Percentiles rank a stretch among this genome's conserved stretches.
phyloP scores from a whole-genome alignment of 2,888 invertebrate species.

The Pterobdella sp. region DNA sequence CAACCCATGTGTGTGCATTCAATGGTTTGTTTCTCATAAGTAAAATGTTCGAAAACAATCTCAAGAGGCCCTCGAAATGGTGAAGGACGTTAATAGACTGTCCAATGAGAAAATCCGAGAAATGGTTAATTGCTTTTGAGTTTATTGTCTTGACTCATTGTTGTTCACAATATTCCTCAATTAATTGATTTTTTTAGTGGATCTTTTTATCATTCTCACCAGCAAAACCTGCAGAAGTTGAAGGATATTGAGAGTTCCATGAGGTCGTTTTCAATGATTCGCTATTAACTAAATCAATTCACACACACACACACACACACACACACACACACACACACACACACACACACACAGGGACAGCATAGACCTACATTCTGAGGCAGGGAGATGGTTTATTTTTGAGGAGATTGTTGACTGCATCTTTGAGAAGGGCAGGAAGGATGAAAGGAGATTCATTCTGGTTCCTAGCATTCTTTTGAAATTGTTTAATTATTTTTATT shows the following conservation, averaged over 20 bases:
- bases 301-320: not conserved
- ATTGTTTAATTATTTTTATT: not conserved
- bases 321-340: not conserved
- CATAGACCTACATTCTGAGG: not conserved
- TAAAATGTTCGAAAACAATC: not conserved
- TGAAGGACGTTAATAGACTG: constrained; percentile 7
- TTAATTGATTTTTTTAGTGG: too few relatives aligned
- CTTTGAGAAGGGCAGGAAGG: constrained; percentile 10
- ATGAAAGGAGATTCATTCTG: constrained; percentile 12
- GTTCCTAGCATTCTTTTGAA: not conserved
- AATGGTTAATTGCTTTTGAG: not conserved
- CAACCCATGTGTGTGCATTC: too few relatives aligned
- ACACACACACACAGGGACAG: constrained; percentile 3
- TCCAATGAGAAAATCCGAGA: constrained; percentile 20
- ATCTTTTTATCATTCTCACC: too few relatives aligned
- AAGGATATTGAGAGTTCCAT: not conserved
- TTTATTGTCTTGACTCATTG: too few relatives aligned
- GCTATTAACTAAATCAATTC: not conserved
- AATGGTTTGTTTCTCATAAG: too few relatives aligned
- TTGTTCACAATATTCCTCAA: too few relatives aligned
- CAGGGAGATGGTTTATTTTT: not conserved
- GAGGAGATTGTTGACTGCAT: not conserved
- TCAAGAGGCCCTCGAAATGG: constrained; percentile 18
- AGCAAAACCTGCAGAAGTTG: not conserved
- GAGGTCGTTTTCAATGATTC: not conserved